Conservation (phyloP, 1,140 invertebrate species). For the Trypoxylus dichotomus region DNA sequence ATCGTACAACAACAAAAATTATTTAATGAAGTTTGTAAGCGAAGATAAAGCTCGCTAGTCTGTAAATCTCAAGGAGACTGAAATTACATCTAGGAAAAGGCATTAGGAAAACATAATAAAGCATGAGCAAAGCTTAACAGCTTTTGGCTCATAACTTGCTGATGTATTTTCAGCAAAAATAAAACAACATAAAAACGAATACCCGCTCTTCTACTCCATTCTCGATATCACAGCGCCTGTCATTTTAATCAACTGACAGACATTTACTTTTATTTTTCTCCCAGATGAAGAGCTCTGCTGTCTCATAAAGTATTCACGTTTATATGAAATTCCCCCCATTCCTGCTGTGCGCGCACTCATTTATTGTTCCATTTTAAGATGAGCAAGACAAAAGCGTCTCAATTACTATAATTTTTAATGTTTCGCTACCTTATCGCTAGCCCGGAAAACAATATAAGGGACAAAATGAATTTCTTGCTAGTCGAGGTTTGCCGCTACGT, state of each 20-base stretch:
- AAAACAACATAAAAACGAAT: not conserved
- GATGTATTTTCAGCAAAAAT: too few relatives aligned
- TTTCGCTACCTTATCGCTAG: not conserved
- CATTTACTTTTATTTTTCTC: slow-evolving; percentile 6
- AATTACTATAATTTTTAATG: slow-evolving; percentile 17
- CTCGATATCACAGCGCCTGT: not conserved
- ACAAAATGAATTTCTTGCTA: slow-evolving; percentile 5
- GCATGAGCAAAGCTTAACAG: too few relatives aligned
- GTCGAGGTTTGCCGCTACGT: not conserved
- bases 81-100: too few relatives aligned
- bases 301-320: slow-evolving; percentile 14
- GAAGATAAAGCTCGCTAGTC: too few relatives aligned
- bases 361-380: slow-evolving; percentile 19
- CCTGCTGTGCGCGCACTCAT: not conserved
- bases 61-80: too few relatives aligned
- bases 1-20: too few relatives aligned
- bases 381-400: slow-evolving; percentile 15
- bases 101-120: too few relatives aligned
- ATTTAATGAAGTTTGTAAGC: too few relatives aligned
- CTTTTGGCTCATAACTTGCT: too few relatives aligned
- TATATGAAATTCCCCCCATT: not conserved
- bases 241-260: slow-evolving; percentile 17
- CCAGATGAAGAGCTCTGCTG: not conserved
- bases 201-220: not conserved
- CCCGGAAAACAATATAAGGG: not conserved